phyloP scores from a whole-genome alignment of 1,140 invertebrate genomes.

The Papilio helenus region DNA sequence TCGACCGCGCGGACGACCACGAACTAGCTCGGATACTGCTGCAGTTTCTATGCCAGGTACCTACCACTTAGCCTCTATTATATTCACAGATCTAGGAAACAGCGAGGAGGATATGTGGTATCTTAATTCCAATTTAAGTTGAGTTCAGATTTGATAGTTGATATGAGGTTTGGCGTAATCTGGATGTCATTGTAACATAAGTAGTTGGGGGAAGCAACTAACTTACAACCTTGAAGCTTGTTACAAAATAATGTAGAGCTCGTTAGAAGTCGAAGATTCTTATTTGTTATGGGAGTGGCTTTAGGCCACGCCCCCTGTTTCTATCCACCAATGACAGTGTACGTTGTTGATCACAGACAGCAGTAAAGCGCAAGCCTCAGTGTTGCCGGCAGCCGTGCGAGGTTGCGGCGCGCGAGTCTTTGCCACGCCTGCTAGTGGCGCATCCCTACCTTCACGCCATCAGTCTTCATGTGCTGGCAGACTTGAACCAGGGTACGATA shows the following conservation, averaged over 20 bases:
- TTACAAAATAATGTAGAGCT: too few relatives aligned
- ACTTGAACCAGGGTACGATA: constrained; percentile 53
- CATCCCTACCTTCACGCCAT: constrained; percentile 55
- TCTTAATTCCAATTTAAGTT: neutral
- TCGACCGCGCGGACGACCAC: constrained; percentile 47
- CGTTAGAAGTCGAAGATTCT: too few relatives aligned
- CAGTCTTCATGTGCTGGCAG: constrained; percentile 58
- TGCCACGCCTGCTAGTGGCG: constrained; percentile 50
- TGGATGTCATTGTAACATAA: too few relatives aligned
- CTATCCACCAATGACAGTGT: neutral
- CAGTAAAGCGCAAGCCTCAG: constrained; percentile 48
- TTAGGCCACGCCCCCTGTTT: neutral
- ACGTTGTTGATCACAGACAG: constrained; percentile 50
- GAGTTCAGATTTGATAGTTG: neutral
- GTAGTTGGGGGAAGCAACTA: too few relatives aligned
- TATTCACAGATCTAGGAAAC: neutral
- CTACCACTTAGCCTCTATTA: neutral
- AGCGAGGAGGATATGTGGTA: neutral
- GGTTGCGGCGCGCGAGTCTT: constrained; percentile 45
- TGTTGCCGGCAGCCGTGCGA: constrained; percentile 48
- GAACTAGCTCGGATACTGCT: constrained; percentile 55
- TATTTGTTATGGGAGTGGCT: neutral
- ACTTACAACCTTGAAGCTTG: too few relatives aligned
- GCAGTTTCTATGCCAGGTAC: constrained; percentile 65
- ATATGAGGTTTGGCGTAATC: too few relatives aligned